These are phyloP conservation scores for Athrips mouffetella DNA, from an alignment of 2,888 invertebrate species.

Conservation along the genomic window DNA sequence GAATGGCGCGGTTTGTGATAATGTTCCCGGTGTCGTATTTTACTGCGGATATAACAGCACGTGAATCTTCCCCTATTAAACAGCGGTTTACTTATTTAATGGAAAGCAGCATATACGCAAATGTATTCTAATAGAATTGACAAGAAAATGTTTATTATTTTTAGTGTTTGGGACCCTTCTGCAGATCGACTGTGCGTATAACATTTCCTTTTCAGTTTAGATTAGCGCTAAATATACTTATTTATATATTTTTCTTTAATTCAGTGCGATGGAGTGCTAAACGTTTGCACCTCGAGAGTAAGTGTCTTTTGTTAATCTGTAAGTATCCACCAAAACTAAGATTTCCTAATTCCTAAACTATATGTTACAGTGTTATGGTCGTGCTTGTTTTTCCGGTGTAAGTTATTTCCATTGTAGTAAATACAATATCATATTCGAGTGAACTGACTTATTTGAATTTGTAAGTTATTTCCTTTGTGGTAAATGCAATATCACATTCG, in stretches of 20 bases:
- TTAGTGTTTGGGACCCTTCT: constrained; percentile 2
- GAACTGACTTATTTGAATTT: too few relatives aligned
- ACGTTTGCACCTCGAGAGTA: constrained; percentile 12
- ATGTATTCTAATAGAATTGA: too few relatives aligned
- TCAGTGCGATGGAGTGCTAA: constrained; percentile 13
- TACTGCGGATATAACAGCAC: too few relatives aligned
- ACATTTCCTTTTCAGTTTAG: neutral
- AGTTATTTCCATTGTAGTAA: neutral
- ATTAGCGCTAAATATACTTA: neutral
- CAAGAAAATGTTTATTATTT: neutral
- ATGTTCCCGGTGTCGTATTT: too few relatives aligned
- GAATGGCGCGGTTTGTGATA: too few relatives aligned
- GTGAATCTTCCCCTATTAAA: too few relatives aligned
- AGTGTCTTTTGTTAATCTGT: too few relatives aligned
- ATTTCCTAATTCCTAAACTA: neutral
- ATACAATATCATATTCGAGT: too few relatives aligned
- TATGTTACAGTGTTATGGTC: constrained; percentile 6
- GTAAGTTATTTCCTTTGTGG: neutral
- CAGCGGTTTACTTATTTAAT: too few relatives aligned
- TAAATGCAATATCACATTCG: too few relatives aligned
- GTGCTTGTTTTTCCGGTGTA: constrained; percentile 1
- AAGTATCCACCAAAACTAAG: neutral
- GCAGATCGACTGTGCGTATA: neutral
- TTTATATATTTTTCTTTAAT: neutral
- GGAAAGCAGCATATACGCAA: too few relatives aligned